Evolutionary conservation across 2,113 vertebrate species (phyloP), one percentile per base, ranked within the genome.

Genomic region (Speoplatyrhinus poulsoni): DNA sequence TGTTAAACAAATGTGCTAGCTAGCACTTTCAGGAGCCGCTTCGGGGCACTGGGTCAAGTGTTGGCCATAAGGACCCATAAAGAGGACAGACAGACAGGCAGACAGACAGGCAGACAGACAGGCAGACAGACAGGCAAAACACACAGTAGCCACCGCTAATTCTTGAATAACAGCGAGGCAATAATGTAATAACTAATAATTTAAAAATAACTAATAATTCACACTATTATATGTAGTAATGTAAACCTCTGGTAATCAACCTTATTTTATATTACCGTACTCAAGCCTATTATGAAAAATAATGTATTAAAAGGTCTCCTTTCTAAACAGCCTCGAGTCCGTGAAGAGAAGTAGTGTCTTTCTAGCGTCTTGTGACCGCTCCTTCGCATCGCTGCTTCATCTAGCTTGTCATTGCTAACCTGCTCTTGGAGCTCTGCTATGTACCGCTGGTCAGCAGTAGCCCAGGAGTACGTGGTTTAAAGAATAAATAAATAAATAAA

Each of bases 401-500:
- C 16, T 41, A 79, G 73, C 69, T 72, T 69, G 46, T 6, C 4
- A 58, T 79, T 73, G 76, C 65, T 81, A 62, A 73, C 81, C 75
- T 56, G 57, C 62, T 7, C 11, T 49, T 53, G 26, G 60, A 72
- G 67, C 76, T 64, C 70, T 15, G 41, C 74, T 48, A 6, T 16
- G 66, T 46, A 67, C 70, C 48, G 50, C 53, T 16, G 6, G 62
- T n/a, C 65, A 52, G 65, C 69, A 62, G 64, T 61, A 72, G 62
- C 13, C 73, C 83, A 67, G 41, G 82, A 46, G 79, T 75, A 64
- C 0, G 77, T 61, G 67, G 80, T 70, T 82, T 82, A 84, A 88
- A n/a, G n/a, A 86, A 92, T 92, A 90, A 82, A 89, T 77, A 60
- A 65, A 56, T 53, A 60, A 66, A 76, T 85, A 88, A 86, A 92